Evolutionary conservation across 1,140 invertebrate genomes (phyloP), one percentile per base, ranked within the genome.

Genomic region (Cherax quadricarinatus): DNA sequence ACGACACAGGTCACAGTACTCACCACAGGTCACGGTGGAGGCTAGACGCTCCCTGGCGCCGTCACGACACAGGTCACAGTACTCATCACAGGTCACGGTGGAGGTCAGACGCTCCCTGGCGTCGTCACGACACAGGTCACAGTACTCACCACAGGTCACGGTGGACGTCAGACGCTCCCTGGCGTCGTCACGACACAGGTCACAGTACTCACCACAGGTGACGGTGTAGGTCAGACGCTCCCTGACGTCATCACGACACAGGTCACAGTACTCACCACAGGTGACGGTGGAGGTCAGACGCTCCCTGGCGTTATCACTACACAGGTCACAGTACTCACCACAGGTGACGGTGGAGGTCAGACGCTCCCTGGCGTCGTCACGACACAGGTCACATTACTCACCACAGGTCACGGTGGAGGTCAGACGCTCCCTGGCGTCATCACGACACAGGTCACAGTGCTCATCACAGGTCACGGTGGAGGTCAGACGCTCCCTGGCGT

Each of bases 21-120:
- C 48, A 91, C 89, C 82, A 60, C 89, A 91, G 10, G 70, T 16
- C 12, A 91, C 75, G 48, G 89, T 86, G 70, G 89, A 91, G 14
- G 24, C 49, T 16, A 57, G 30, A 18, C 24, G 70, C 3, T 78
- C 73, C 49, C 86, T 73, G 51, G 16, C 10, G 18, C 86, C 89
- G 21, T 91, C 89, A 12, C 83, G 49, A 75, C 62, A 66, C 12
- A 18, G 62, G 53, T 9, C 53, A 57, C 53, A 3, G 53, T 7
- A 18, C 89, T 51, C 48, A 91, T 83, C 82, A 60, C 89, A 91
- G 10, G 70, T 16, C 12, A 91, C 75, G 48, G 89, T 86, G 70
- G 89, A 91, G 14, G 24, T 66, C 16, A 57, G 30, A 18, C 24
- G 70, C 3, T 78, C 73, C 49, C 86, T 73, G 51, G 16, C 10